These are phyloP conservation scores for Dipodomys spectabilis DNA, from an alignment of 2,113 vertebrate species.

Conservation along the genomic window DNA sequence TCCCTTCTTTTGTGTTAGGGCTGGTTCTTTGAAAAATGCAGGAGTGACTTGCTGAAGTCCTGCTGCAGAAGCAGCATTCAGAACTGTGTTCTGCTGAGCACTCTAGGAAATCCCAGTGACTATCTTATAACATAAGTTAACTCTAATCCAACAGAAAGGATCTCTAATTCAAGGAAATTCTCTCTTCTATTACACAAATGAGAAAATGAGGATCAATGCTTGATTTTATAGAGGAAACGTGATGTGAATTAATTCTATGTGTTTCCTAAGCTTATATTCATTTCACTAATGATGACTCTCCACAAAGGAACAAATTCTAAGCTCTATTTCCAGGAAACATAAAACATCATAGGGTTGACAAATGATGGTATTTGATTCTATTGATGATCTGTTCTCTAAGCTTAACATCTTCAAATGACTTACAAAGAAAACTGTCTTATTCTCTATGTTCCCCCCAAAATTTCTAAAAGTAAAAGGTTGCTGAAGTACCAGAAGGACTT, in stretches of 20 bases:
- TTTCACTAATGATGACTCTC: background rate
- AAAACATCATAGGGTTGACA: background rate
- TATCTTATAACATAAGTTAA: background rate
- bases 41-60: background rate
- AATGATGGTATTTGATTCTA: background rate
- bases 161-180: background rate
- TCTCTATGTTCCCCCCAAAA: background rate
- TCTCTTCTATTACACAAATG: background rate
- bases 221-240: background rate
- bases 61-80: background rate
- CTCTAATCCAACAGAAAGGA: slow-evolving; percentile 3
- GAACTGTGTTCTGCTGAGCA: background rate
- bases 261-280: background rate
- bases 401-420: background rate
- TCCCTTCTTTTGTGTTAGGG: background rate
- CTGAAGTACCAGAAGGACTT: background rate
- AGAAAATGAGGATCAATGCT: background rate
- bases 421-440: background rate
- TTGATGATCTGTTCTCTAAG: background rate
- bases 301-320: background rate
- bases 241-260: background rate
- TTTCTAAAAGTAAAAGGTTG: background rate
- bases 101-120: background rate
- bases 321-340: background rate
- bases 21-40: background rate